A percentile compares a stretch with the other conserved stretches of the same genome.
These are phyloP conservation scores for Acromyrmex heyeri DNA, from an alignment of 1,140 invertebrate genomes.

Conservation along the genomic window DNA sequence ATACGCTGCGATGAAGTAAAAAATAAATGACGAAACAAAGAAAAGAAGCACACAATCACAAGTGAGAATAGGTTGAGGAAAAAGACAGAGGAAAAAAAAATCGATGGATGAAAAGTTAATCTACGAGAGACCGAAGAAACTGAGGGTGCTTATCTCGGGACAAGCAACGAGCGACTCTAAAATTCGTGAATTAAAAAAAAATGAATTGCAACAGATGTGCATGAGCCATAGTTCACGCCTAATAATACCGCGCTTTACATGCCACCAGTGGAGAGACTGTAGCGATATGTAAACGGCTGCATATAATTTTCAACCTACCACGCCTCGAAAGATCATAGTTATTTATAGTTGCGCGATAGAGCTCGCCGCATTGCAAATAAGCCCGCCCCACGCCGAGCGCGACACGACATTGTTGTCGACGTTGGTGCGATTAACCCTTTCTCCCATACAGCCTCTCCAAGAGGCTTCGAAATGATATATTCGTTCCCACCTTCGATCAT, in stretches of 20 bases:
- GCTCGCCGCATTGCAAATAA: constrained; percentile 14
- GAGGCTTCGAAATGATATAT: neutral
- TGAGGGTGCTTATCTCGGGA: neutral
- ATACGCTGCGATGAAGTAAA: neutral
- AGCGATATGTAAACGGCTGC: constrained; percentile 56
- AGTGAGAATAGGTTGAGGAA: neutral
- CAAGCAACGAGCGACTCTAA: constrained; percentile 11
- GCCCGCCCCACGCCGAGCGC: neutral
- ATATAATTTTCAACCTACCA: constrained; percentile 69
- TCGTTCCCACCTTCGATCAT: neutral
- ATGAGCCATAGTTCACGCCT: constrained; percentile 67
- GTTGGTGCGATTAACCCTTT: constrained; percentile 15
- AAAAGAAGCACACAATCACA: neutral
- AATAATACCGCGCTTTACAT: constrained; percentile 16
- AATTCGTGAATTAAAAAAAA: constrained; percentile 49
- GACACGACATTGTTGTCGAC: neutral
- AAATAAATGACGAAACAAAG: constrained; percentile 8
- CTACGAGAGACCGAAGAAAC: constrained; percentile 39
- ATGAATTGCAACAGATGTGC: constrained; percentile 67
- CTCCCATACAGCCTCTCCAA: neutral
- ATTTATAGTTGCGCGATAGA: constrained; percentile 59
- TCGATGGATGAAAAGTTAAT: constrained; percentile 19
- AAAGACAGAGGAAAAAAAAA: neutral
- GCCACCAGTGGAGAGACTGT: constrained; percentile 5
- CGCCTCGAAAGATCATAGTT: constrained; percentile 65